A percentile compares a stretch with the other conserved stretches of the same genome.
Conservation (phyloP, 2,888 invertebrate species). For the Lymantria dispar region DNA sequence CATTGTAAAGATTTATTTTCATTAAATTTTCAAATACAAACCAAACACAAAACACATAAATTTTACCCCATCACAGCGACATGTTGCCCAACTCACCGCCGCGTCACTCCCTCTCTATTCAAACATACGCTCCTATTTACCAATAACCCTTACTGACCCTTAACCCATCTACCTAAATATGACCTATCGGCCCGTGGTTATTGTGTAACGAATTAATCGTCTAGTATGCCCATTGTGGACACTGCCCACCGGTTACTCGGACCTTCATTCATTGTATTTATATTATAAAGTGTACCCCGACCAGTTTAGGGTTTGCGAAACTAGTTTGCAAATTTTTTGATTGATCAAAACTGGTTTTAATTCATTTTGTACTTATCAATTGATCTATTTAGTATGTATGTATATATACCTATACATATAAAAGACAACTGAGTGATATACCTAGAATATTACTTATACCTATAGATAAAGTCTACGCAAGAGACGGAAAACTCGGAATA, state of each 20-base stretch:
- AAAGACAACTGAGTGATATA: too few species aligned
- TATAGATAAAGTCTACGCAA: too few species aligned
- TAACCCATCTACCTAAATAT: constrained; percentile 80
- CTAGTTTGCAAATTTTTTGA: constrained; percentile 47
- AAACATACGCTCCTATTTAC: constrained; percentile 69
- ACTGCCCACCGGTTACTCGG: constrained; percentile 62
- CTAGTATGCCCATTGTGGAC: constrained; percentile 69
- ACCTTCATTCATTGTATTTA: constrained; percentile 61
- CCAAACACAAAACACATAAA: constrained; percentile 59
- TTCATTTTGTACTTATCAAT: constrained; percentile 19
- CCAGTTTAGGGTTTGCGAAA: constrained; percentile 51
- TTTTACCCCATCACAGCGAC: constrained; percentile 57
- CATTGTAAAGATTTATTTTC: constrained; percentile 1
- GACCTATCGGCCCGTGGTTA: constrained; percentile 71
- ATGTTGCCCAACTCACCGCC: constrained; percentile 67
- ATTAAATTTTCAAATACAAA: constrained; percentile 23
- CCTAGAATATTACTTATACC: too few species aligned
- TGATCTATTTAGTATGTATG: constrained; percentile 22
- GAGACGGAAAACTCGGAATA: too few species aligned
- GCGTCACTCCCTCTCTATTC: constrained; percentile 68
- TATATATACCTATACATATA: too few species aligned
- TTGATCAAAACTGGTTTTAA: constrained; percentile 41
- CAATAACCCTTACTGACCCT: constrained; percentile 71
- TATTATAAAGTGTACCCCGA: constrained; percentile 69
- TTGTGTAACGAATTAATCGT: constrained; percentile 78